These are phyloP conservation scores for Elephantulus edwardii DNA, from an alignment of 2,113 vertebrate species.

Conservation along the genomic window DNA sequence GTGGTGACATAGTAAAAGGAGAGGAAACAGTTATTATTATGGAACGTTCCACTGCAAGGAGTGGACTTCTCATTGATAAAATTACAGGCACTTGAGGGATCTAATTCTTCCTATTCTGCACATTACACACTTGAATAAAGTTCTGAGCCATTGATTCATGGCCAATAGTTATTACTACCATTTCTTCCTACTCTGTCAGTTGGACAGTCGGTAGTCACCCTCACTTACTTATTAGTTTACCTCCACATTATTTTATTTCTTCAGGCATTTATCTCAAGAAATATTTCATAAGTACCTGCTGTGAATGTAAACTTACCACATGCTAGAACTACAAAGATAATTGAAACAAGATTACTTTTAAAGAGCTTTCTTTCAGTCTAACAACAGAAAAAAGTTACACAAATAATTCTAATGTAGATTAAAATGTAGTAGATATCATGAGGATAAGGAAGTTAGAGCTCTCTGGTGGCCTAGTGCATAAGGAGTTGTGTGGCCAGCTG, in stretches of 20 bases:
- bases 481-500: no score
- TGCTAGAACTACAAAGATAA: background rate
- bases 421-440: background rate
- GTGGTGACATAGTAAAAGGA: background rate
- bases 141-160: background rate
- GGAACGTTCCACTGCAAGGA: background rate
- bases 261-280: background rate
- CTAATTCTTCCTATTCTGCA: background rate
- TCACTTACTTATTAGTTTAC: background rate
- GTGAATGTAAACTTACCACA: background rate
- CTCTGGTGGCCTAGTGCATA: no score
- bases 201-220: background rate
- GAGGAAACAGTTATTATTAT: background rate
- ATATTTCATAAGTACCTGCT: no score
- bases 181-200: background rate
- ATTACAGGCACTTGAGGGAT: rapidly evolving
- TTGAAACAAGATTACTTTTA: background rate
- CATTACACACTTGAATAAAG: no score
- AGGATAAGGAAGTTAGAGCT: background rate
- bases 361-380: background rate
- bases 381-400: background rate
- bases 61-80: rapidly evolving
- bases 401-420: background rate
- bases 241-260: background rate
- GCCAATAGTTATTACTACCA: rapidly evolving